Evolutionary conservation across 2,888 invertebrate species (phyloP).

Genomic region (Metacarcinus magister): DNA sequence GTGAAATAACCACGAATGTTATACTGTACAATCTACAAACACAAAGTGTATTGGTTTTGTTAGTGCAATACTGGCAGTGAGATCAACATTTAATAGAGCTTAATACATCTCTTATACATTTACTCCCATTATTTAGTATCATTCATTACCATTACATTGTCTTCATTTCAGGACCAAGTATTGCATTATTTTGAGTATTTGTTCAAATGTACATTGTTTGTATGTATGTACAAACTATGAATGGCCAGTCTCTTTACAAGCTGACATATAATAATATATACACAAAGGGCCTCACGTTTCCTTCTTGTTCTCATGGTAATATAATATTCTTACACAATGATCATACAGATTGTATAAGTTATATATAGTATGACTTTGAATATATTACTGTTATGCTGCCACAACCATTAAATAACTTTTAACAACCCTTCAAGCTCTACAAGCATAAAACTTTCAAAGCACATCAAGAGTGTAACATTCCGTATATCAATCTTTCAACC

Average conservation of each 20-base stretch:
- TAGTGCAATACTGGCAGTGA: neutral
- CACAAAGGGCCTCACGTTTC: neutral
- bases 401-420: neutral
- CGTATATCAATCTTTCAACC: neutral
- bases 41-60: neutral
- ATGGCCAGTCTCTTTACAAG: neutral
- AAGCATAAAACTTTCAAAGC: neutral
- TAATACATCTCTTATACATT: neutral
- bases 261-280: too few relatives aligned
- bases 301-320: neutral
- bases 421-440: neutral
- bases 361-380: neutral
- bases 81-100: neutral
- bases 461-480: neutral
- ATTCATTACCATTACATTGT: too few relatives aligned
- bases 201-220: neutral
- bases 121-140: neutral
- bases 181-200: neutral
- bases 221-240: neutral
- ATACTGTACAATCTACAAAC: neutral
- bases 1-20: neutral
- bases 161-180: too few relatives aligned
- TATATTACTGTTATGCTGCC: neutral
- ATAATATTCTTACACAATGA: neutral
- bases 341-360: neutral